Evolutionary conservation across 2,797 vertebrate species (phyloP).

Genomic region (Gymnocypris eckloni): DNA sequence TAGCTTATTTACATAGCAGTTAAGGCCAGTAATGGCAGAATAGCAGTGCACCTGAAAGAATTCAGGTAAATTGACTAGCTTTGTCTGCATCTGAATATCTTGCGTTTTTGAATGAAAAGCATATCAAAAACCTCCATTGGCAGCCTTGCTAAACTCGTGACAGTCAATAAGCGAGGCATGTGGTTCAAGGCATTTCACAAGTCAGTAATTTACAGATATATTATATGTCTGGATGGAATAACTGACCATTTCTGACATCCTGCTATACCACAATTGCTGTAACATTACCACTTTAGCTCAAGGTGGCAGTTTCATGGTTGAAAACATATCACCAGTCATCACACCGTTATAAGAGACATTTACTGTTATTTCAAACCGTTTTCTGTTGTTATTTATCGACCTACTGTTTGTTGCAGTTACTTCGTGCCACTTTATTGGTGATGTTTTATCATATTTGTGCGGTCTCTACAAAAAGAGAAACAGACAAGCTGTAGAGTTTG

Average conservation of each 20-base stretch:
- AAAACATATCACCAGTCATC: slow-evolving; percentile 29
- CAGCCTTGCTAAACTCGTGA: neutral
- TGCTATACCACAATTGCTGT: neutral
- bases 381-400: slow-evolving; percentile 14
- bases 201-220: slow-evolving; percentile 13
- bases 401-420: slow-evolving; percentile 19
- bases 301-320: slow-evolving; percentile 31
- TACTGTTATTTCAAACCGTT: slow-evolving; percentile 17
- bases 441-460: slow-evolving; percentile 1
- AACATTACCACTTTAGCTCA: slow-evolving; percentile 30
- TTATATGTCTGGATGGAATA: slow-evolving; percentile 9
- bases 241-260: slow-evolving; percentile 29
- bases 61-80: neutral
- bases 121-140: neutral
- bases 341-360: slow-evolving; percentile 7
- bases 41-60: neutral
- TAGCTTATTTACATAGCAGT: slow-evolving; percentile 30
- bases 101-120: neutral
- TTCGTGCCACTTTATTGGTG: neutral
- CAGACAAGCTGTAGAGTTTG: neutral
- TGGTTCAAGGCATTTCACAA: neutral
- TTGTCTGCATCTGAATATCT: slow-evolving; percentile 6
- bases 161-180: neutral
- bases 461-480: neutral
- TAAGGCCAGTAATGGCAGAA: slow-evolving; percentile 1